Evolutionary conservation across 23 tunicate genomes (phyloP).

Genomic region (Phallusia fumigata): DNA sequence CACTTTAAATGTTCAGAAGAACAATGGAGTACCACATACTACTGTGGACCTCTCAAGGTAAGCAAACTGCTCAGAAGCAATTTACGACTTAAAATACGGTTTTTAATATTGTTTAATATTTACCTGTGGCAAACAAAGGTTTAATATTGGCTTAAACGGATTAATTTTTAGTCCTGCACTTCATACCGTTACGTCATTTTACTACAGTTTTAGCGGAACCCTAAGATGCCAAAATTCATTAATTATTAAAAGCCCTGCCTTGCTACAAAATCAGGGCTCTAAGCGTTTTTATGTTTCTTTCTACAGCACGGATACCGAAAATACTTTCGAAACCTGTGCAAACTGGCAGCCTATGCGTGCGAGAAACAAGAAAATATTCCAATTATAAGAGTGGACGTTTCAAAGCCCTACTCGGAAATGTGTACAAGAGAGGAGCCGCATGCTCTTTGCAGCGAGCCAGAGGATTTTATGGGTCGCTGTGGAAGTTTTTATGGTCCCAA

Average conservation of each 20-base stretch:
- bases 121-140: neutral
- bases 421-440: neutral
- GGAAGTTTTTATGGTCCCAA: neutral
- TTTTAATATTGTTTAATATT: too few relatives aligned
- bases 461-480: neutral
- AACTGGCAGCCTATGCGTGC: slow-evolving; percentile 55
- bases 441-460: neutral
- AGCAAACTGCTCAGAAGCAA: neutral
- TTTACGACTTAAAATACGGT: too few relatives aligned
- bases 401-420: neutral
- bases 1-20: slow-evolving; percentile 3
- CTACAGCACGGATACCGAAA: slow-evolving; percentile 4
- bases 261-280: neutral
- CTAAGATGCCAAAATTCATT: neutral
- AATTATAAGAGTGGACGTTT: neutral
- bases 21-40: slow-evolving; percentile 2
- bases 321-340: slow-evolving; percentile 36
- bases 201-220: neutral
- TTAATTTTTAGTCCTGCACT: neutral
- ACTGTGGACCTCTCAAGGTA: slow-evolving; percentile 31
- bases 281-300: neutral
- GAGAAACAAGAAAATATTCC: slow-evolving; percentile 61
- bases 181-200: neutral
- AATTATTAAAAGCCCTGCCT: neutral
- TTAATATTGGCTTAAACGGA: neutral